Base-by-base conservation (phyloP, 2,888 invertebrate species). In the Lepas anatifera region DNA sequence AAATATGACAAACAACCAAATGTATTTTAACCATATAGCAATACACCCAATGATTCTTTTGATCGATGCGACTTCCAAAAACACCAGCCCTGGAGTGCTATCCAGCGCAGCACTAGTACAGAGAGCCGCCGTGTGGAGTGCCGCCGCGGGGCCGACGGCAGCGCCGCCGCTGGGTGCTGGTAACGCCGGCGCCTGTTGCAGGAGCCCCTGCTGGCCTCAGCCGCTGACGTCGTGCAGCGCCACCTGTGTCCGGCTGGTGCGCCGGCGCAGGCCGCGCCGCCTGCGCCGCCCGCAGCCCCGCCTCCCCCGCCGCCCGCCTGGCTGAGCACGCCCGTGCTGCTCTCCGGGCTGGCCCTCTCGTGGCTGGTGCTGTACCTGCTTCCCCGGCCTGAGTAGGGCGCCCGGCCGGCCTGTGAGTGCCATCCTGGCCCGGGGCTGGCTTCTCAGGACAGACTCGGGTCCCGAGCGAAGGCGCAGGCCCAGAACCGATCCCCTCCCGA, bases 301-400 rank as follows among this genome's bases (percentile, higher is more conserved):
- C 29, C 52, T 6, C 22, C 16, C 29, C 29, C 52, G 29, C 27
- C 29, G 2, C 29, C 29, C 52, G 52, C 52, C 16, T 13, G 29
- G 29, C 32, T 29, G 52, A 16, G 13, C 16, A 52, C 52, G 29
- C 52, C 52, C 16, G 11, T 52, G 16, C 52, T 52, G 16, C 29
- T 52, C 29, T 3, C 8, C 52, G 7, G 18, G 29, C 52, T 52
- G 52, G 52, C 27, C 52, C 29, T 1, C 52, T 52, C 52, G 16
- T 52, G 52, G 52, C 52, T 52, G 52, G 52, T 18, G 52, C 52
- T 52, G 29, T 52, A 52, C 52, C 29, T 32, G 29, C 52, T 52
- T 16, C 52, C 52, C 18, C 29, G 32, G 52, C 52, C 29, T 25
- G 27, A 50, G 50, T 50, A n/a, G n/a, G 27, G 27, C 27, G 27